Evolutionary conservation across 2,888 invertebrate species (phyloP).

Genomic region (Myopa testacea): DNA sequence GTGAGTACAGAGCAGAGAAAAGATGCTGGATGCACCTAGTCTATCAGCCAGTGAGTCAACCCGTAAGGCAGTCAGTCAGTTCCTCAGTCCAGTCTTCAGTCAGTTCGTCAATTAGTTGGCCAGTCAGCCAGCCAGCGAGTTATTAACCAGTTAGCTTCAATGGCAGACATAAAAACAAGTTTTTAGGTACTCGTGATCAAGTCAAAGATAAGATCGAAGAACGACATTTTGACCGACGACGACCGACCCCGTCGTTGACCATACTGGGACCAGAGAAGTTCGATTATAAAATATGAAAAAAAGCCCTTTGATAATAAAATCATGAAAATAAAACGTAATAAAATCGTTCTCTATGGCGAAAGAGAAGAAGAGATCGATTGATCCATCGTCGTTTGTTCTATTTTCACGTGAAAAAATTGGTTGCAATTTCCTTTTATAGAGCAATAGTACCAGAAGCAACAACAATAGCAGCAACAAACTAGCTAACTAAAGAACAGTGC

Average conservation of each 20-base stretch:
- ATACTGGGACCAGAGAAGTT: not conserved
- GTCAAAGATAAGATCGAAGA: too few species aligned
- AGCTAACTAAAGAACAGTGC: too few species aligned
- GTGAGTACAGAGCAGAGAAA: too few species aligned
- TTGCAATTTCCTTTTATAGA: constrained; percentile 28
- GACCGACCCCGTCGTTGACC: not conserved
- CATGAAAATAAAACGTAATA: not conserved
- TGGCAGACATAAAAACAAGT: too few species aligned
- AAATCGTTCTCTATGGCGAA: not conserved
- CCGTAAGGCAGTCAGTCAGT: too few species aligned
- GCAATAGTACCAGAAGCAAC: not conserved
- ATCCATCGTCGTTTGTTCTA: constrained; percentile 6
- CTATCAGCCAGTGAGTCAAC: too few species aligned
- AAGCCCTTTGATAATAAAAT: not conserved
- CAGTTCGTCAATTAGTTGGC: not conserved
- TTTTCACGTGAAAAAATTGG: constrained; percentile 23
- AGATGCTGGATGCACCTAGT: not conserved
- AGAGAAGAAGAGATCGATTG: constrained; percentile 1
- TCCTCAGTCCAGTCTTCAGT: not conserved
- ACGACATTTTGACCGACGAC: not conserved
- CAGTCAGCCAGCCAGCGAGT: not conserved
- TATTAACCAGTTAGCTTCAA: not conserved
- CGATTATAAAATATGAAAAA: not conserved
- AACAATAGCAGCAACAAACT: not conserved
- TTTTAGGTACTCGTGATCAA: too few species aligned